These are phyloP conservation scores for Rhegmatorhina hoffmannsi DNA, from an alignment of 2,113 vertebrate species.

Conservation along the genomic window DNA sequence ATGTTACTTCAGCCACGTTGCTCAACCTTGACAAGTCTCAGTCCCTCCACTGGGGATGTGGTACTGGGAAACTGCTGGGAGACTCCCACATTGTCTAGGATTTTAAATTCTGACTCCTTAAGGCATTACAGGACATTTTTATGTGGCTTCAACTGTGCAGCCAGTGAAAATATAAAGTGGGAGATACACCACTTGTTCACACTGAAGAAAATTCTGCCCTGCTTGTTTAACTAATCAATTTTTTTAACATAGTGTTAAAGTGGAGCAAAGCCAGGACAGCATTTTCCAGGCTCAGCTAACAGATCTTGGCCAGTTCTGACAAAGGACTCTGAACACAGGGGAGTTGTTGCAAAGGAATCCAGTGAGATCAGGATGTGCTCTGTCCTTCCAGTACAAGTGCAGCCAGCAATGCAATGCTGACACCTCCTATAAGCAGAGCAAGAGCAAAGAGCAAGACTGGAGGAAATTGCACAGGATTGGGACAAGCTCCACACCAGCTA, in stretches of 20 bases:
- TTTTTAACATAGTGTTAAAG: accelerated
- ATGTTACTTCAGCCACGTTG: neutral
- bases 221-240: neutral
- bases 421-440: neutral
- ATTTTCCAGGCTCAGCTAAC: neutral
- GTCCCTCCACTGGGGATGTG: neutral
- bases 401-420: neutral
- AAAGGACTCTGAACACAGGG: neutral
- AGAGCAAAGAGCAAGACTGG: neutral
- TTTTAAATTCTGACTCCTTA: neutral
- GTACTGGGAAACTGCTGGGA: neutral
- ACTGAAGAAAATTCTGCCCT: neutral
- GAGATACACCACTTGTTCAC: neutral
- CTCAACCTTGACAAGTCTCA: neutral
- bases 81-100: neutral
- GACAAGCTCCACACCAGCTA: neutral
- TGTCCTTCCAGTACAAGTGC: neutral
- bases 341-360: neutral
- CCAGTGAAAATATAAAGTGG: neutral
- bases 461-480: neutral
- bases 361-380: neutral
- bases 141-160: neutral
- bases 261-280: neutral
- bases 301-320: neutral
- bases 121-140: neutral